Percentiles rank a stretch among this genome's conserved stretches.
phyloP scores from a whole-genome alignment of 2,888 invertebrate species.

The Tiliacea aurago region DNA sequence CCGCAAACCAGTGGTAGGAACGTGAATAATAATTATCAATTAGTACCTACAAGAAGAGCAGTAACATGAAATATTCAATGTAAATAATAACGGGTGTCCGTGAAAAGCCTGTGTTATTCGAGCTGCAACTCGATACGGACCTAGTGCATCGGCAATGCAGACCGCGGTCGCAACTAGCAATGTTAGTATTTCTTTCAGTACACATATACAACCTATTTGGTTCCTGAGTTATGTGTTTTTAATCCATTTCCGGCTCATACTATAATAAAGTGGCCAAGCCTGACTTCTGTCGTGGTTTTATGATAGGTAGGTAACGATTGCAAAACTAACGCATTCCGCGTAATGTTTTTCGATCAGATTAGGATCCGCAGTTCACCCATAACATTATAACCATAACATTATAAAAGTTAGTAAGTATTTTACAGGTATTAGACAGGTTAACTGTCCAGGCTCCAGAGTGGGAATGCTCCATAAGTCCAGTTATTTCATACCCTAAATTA shows the following conservation, averaged over 20 bases:
- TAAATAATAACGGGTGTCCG: constrained; percentile 55
- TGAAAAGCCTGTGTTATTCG: constrained; percentile 62
- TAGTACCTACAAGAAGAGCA: background rate
- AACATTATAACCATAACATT: background rate
- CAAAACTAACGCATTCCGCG: too few species aligned
- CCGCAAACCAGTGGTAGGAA: background rate
- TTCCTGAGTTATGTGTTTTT: constrained; percentile 11
- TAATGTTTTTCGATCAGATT: background rate
- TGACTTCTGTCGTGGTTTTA: background rate
- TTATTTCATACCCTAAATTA: too few species aligned
- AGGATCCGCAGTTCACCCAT: background rate
- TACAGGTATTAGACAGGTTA: too few species aligned
- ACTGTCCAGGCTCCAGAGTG: too few species aligned
- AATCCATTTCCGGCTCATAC: constrained; percentile 20
- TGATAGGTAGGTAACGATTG: background rate
- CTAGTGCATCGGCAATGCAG: constrained; percentile 8
- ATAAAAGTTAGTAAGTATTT: background rate
- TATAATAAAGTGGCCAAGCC: too few species aligned
- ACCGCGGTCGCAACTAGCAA: constrained; percentile 13
- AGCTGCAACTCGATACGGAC: constrained; percentile 63
- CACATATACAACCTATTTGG: constrained; percentile 20
- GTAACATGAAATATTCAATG: constrained; percentile 4
- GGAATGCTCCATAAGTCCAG: too few species aligned
- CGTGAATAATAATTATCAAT: constrained; percentile 14
- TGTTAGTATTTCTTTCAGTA: constrained; percentile 47